Evolutionary conservation across 2,797 vertebrate genomes (phyloP), one percentile per base, ranked within the genome.

Genomic region (Chlorospingus semifuscus): DNA sequence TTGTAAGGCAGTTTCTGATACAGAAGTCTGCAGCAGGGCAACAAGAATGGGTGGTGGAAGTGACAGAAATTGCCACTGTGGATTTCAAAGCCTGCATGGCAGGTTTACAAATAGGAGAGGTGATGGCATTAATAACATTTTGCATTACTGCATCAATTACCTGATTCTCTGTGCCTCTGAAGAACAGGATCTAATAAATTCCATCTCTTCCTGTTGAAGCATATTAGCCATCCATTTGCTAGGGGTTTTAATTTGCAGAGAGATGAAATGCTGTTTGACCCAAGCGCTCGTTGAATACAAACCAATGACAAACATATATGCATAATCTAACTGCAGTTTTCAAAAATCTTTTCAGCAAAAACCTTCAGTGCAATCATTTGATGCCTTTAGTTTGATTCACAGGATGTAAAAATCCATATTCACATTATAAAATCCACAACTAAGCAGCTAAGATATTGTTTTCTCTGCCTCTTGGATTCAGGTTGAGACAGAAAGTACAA

Each of bases 141-240:
- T 93, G 77, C 68, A 70, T 96, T 95, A 52, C 71, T 90, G 89
- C 87, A 94, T 97, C 94, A 96, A 94, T 97, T 97, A 94, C 90
- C 61, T 90, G 83, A 72, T 83, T 95, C 94, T 65, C 41, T 41
- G 17, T 91, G 94, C 76, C 79, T 78, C 60, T 83, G 79, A 92
- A 87, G 60, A 91, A 65, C 4, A 17, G 17, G 24, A 69, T 96
- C 72, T 97, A 95, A 97, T 96, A 94, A 97, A 96, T 97, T 96
- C 92, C 76, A 57, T 90, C 94, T 94, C 96, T 94, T 96, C 85
- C 94, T 96, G 93, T 95, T 98, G 96, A 94, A 96, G 77, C 86
- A 85, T 93, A 80, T 97, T 95, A 95, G 60, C 80, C 89, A 87
- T 97, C 94, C 83, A 34, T 96, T 97, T 97, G 65, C 83, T 53